Evolutionary conservation across 2,888 invertebrate species (phyloP).

Genomic region (Trachelus stipa): DNA sequence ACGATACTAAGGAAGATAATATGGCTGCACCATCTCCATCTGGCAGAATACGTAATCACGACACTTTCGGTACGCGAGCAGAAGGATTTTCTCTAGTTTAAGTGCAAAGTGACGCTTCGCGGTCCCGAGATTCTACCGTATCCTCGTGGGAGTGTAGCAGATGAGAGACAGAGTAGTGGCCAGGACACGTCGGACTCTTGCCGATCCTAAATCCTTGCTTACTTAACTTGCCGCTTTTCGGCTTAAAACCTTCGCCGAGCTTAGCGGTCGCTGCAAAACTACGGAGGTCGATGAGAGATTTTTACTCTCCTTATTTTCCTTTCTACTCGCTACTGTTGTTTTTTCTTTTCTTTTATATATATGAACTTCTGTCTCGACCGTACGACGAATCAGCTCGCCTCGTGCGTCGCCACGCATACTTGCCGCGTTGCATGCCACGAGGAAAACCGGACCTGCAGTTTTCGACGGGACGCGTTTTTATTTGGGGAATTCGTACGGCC

Average conservation of each 20-base stretch:
- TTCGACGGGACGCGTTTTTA: background rate
- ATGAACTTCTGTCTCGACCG: background rate
- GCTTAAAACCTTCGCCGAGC: conserved; percentile 54
- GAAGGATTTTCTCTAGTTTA: conserved; percentile 39
- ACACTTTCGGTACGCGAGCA: background rate
- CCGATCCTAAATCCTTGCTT: conserved; percentile 59
- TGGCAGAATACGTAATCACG: background rate
- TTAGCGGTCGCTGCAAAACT: conserved; percentile 44
- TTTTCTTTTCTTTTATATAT: background rate
- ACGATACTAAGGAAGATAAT: background rate
- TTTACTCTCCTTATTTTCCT: background rate
- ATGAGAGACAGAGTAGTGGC: conserved; percentile 39
- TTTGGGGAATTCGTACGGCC: background rate
- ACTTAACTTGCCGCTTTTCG: conserved; percentile 63
- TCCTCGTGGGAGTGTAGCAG: conserved; percentile 63
- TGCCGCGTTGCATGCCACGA: background rate
- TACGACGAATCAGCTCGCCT: background rate
- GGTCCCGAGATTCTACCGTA: conserved; percentile 54
- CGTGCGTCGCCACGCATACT: background rate
- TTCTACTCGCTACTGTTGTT: background rate
- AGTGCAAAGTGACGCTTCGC: conserved; percentile 61
- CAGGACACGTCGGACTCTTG: conserved; percentile 27
- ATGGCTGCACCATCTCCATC: background rate
- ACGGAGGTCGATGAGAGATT: conserved; percentile 21
- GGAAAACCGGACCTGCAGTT: background rate